Base-by-base conservation (phyloP, 2,888 invertebrate species). In the Podotricha telesiphe region DNA sequence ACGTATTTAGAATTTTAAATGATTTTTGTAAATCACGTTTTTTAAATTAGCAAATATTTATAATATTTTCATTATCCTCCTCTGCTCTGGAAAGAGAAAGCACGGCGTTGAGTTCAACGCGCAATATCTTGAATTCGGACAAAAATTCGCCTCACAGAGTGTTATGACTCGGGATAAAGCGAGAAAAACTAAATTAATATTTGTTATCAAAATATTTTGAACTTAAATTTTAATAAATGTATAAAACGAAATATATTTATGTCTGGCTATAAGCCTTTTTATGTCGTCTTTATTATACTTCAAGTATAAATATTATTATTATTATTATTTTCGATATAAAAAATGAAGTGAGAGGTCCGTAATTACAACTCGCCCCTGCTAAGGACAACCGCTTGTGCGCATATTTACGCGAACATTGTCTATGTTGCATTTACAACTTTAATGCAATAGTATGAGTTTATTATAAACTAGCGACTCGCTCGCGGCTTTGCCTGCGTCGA, bases 311-410 rank as follows among this genome's bases (percentile, higher is more conserved):
- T 22, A 40, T 19, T 48, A 55, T 42, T 34, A 40, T 19, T 48
- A 55, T 42, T 34, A 6, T 28, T 65, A 56, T 62, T 34, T 48
- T 34, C 6, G 15, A 50, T 20, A 40, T 51, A 51, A 59, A 61
- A 59, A 62, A 62, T 47, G 48, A 66, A 69, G 71, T 71, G 71
- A 72, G 67, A 68, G 72, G 72, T 17, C 15, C 22, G 56, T 65
- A 67, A 70, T 69, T 64, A 64, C 66, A 28, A 65, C 69, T 55
- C n/a, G 48, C 61, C 48, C 47, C 55, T 55, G 61, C 67, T 50
- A 65, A 72, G 72, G 72, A 72, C 72, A 70, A 72, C 70, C 68
- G 17, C 65, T 69, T 71, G 56, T 61, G 45, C 55, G 55, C 53
- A 47, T 59, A 59, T 72, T 66, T 56, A 72, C 67, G 72, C 68